Evolutionary conservation across 37 sponge, comb jelly and placozoan genomes (phyloP), one percentile per base, ranked within the genome.

Genomic region (Spongia lamella): DNA sequence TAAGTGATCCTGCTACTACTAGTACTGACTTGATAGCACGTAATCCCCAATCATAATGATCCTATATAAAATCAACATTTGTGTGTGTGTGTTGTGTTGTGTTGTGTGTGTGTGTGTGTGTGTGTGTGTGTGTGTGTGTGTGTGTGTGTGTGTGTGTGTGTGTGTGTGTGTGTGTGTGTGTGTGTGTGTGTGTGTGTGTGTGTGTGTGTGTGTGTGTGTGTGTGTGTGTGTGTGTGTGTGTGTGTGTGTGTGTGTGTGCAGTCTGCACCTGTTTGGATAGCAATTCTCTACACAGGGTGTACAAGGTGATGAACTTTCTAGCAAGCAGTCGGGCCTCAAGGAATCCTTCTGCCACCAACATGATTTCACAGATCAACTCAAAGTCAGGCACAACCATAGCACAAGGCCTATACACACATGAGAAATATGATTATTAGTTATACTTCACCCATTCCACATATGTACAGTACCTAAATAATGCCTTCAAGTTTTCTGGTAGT

Each of bases 321-420:
- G 98, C 95, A 19, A 97, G 72, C n/a, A 94, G 69, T 9, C 95
- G 78, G 24, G 95, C 98, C 11, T 97, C 92, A 30, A 94, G 71
- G 75, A 97, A 97, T 14, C 98, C 98, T 56, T 97, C 98, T 62
- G 98, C 96, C 56, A 97, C 96, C 88, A 97, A 89, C 98, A 97
- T 97, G 80, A 97, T 97, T 83, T 97, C 98, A 63, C 92, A 94
- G 60, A 97, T 97, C 58, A 97, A 78, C 66, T 94, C 96, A 86
- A 94, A 97, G 67, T 97, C 98, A 36, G 98, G 98, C 39, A 97
- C 98, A 52, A 97, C 98, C 98, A 97, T 97, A 61, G 98, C 98
- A 86, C 98, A 97, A 13, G 98, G 98, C 56, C 98, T 90, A 76
- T 9, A 21, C 40, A 40, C 1, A 29, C 25, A 56, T 17, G 78